phyloP scores from a whole-genome alignment of 1,140 invertebrate genomes.

The Caenorhabditis brenneri region DNA sequence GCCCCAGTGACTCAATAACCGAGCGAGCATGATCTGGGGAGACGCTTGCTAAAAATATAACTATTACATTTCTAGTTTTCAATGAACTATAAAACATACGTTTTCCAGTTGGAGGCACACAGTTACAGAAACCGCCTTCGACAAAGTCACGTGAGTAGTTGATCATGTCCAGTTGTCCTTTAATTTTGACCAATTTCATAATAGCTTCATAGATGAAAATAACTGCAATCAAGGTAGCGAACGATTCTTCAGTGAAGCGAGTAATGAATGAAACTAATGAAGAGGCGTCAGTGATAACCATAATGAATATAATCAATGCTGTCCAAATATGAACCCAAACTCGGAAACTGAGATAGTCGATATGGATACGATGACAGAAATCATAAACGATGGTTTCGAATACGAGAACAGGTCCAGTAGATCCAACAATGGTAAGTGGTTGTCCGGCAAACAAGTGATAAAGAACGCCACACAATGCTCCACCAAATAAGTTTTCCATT shows the following conservation, averaged over 20 bases:
- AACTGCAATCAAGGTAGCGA: conserved; percentile 95
- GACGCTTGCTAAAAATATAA: conserved; percentile 36
- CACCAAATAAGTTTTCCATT: conserved; percentile 94
- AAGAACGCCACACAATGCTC: conserved; percentile 90
- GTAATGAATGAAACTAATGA: conserved; percentile 93
- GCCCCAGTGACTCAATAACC: not conserved
- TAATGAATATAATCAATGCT: conserved; percentile 82
- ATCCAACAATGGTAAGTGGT: conserved; percentile 93
- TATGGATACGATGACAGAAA: conserved; percentile 78
- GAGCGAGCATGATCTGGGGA: not conserved
- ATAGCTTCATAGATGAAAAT: conserved; percentile 97
- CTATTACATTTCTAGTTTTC: no score
- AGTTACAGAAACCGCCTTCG: conserved; percentile 77
- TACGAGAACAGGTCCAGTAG: conserved; percentile 94
- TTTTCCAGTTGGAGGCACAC: conserved; percentile 22
- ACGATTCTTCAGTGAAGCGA: conserved; percentile 98
- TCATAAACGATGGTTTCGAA: conserved; percentile 96
- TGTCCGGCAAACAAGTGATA: conserved; percentile 97
- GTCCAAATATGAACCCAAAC: conserved; percentile 94
- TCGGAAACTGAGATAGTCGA: conserved; percentile 89
- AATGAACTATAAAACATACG: no score
- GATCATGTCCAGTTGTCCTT: conserved; percentile 55
- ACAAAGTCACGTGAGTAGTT: conserved; percentile 76
- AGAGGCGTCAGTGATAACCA: conserved; percentile 93
- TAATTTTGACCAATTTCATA: conserved; percentile 73